Evolutionary conservation across 2,888 invertebrate genomes (phyloP).

Genomic region (Escarpia spicata): DNA sequence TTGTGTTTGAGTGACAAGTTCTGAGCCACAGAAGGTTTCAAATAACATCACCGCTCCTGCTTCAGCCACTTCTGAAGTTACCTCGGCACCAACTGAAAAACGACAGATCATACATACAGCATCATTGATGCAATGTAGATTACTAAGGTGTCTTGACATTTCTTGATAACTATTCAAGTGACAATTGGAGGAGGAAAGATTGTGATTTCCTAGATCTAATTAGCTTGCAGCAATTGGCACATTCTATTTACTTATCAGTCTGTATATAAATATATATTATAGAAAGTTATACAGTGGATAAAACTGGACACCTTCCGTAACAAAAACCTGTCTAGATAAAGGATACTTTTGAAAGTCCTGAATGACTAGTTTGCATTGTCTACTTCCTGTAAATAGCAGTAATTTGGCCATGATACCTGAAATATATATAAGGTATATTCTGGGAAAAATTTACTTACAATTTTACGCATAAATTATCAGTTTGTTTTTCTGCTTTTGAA

Average conservation of each 20-base stretch:
- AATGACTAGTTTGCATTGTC: no score
- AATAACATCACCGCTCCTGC: slow-evolving; percentile 58
- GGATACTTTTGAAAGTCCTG: no score
- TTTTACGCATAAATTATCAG: no score
- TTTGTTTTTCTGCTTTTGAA: no score
- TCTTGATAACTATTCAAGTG: no score
- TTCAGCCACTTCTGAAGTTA: slow-evolving; percentile 31
- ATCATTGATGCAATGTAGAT: neutral
- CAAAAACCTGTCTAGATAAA: no score
- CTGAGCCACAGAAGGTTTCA: slow-evolving; percentile 52
- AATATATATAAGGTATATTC: neutral
- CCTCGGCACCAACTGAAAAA: slow-evolving; percentile 32
- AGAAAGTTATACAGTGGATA: no score
- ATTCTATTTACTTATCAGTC: neutral
- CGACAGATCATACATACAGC: neutral
- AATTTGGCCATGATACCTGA: neutral
- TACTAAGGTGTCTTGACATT: neutral
- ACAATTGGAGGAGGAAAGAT: no score
- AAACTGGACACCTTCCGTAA: no score
- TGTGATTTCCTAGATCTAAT: neutral
- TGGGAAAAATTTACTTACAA: neutral
- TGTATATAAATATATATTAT: no score
- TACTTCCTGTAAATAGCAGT: no score
- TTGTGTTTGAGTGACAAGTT: slow-evolving; percentile 48
- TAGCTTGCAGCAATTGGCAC: neutral